phyloP scores from a whole-genome alignment of 2,797 vertebrate genomes.

The Tokudaia tokunoshimensis region DNA sequence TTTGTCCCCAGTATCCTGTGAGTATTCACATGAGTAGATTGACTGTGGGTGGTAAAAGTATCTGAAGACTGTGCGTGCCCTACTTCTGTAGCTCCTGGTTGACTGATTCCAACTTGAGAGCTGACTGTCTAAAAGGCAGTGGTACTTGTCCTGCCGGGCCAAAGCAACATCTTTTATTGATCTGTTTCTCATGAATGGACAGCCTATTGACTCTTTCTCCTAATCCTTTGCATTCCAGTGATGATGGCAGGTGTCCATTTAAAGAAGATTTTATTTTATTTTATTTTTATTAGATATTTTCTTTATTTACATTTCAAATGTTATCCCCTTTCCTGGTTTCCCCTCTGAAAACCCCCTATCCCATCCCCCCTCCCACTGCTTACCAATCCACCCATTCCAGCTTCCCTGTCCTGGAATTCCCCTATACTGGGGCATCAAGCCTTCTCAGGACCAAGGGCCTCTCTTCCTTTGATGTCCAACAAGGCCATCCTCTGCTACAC shows the following conservation, averaged over 20 bases:
- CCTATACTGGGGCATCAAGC: too few relatives aligned
- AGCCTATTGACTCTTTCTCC: not conserved
- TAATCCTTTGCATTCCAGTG: not conserved
- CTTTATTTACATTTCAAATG: too few relatives aligned
- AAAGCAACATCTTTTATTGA: not conserved
- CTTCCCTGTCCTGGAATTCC: too few relatives aligned
- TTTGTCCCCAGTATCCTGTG: not conserved
- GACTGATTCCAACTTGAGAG: not conserved
- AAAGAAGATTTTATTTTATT: not conserved
- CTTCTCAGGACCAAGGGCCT: too few relatives aligned
- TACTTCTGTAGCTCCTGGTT: not conserved
- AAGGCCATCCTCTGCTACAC: too few relatives aligned
- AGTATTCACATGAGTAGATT: not conserved
- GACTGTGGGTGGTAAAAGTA: not conserved
- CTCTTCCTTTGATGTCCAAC: too few relatives aligned
- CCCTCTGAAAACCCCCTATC: too few relatives aligned
- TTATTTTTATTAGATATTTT: not conserved
- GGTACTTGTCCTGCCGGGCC: not conserved
- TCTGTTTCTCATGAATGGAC: not conserved
- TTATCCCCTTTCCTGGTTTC: too few relatives aligned
- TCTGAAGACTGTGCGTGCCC: not conserved
- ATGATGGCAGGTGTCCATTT: not conserved
- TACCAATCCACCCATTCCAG: too few relatives aligned
- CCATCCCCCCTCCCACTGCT: too few relatives aligned
- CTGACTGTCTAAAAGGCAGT: not conserved